Evolutionary conservation across 2,113 vertebrate species (phyloP).

Genomic region (Nothoprocta pentlandii): DNA sequence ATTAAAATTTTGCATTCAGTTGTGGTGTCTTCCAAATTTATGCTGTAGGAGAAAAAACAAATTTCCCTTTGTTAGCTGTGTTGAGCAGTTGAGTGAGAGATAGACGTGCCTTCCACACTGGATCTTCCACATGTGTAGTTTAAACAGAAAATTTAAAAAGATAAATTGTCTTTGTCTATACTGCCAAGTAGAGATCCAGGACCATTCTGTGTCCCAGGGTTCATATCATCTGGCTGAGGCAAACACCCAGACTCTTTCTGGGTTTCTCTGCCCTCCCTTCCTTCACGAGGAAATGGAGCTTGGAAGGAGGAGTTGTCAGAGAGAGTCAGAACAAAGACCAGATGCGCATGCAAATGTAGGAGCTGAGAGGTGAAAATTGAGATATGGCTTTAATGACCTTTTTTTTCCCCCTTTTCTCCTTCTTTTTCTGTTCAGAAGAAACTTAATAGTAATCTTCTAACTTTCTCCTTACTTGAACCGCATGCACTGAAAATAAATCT

Average conservation of each 20-base stretch:
- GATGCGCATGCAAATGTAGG: accelerated
- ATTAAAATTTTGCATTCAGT: not conserved
- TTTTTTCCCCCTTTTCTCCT: not conserved
- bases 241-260: not conserved
- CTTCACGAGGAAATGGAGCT: not conserved
- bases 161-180: not conserved
- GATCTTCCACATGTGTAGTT: not conserved
- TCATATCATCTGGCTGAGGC: not conserved
- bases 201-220: accelerated
- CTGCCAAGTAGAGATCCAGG: accelerated
- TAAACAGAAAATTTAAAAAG: not conserved
- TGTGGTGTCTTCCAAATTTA: not conserved
- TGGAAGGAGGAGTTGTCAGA: not conserved
- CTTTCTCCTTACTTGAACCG: accelerated
- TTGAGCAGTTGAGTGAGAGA: not conserved
- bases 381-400: not conserved
- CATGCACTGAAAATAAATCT: not conserved
- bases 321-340: not conserved
- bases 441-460: not conserved
- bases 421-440: not conserved
- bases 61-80: not conserved
- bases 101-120: not conserved
- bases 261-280: not conserved
- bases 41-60: not conserved
- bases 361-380: not conserved